Base-by-base conservation (phyloP, 2,888 invertebrate species). In the Microplitis deprimator region DNA sequence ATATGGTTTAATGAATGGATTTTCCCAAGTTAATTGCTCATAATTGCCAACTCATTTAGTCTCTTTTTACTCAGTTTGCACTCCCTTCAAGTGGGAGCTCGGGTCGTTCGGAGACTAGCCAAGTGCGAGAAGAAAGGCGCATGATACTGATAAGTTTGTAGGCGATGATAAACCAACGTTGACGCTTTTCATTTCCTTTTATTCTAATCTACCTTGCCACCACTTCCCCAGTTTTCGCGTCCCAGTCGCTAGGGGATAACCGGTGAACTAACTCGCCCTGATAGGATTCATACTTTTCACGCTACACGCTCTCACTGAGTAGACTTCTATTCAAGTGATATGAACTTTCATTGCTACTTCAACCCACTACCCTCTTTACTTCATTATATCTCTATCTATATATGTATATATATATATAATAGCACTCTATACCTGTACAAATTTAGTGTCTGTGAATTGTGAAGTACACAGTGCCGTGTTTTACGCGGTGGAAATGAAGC, bases 251-350 rank as follows among this genome's bases (percentile, higher is more conserved):
- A 76, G 76, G 50, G 50, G 50, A 50, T 50, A 50, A 50, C 13
- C 13, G 50, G 50, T 8, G 50, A 50, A 50, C 50, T 77, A 79
- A 79, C 81, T 77, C 78, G 73, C 70, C 79, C 76, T 79, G 81
- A 81, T 81, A 80, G 81, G 79, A 81, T 81, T 79, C 79, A 79
- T 77, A 77, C 71, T 76, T 73, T 29, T 75, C 77, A 69, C 75
- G 72, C 76, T 70, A 73, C 75, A 75, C 78, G 75, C 70, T 76
- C 77, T 73, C 75, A 65, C 39, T 17, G 13, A 59, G 50, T 38
- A 50, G 60, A 10, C 38, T 70, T 59, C 70, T 59, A 13, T 50
- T 70, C 70, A 59, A 70, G 20, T 70, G 59, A 70, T 16, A 38
- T 29, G 29, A 61, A 70, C 70, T 70, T 70, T 60, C 70, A 70